These are phyloP conservation scores for Ormyrus pomaceus DNA, from an alignment of 2,888 invertebrate species.

Conservation along the genomic window DNA sequence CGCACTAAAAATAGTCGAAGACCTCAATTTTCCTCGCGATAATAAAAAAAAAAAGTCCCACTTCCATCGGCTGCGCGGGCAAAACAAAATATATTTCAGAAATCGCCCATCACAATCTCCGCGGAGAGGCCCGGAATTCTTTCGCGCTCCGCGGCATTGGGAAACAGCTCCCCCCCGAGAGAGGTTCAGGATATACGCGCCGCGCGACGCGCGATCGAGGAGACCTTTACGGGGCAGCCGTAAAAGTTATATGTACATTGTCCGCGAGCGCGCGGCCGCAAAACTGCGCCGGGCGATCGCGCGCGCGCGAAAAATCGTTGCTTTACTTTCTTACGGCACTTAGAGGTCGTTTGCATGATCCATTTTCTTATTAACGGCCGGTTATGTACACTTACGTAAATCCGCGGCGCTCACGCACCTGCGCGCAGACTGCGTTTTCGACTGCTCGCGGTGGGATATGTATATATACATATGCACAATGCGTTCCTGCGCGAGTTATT, in stretches of 20 bases:
- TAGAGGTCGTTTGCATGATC: conserved; percentile 29
- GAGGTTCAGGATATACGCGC: background rate
- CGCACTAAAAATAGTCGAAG: background rate
- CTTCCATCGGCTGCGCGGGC: no score
- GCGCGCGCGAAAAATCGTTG: background rate
- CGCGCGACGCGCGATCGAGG: background rate
- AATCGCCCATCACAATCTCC: background rate
- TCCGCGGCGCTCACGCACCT: conserved; percentile 12
- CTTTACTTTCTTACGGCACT: conserved; percentile 12
- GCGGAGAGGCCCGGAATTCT: no score
- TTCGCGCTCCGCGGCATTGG: no score
- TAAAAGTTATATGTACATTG: conserved; percentile 22
- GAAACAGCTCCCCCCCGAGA: no score
- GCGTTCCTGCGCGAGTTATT: no score
- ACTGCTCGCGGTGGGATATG: no score
- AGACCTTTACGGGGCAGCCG: background rate
- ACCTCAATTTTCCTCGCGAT: no score
- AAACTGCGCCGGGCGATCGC: background rate
- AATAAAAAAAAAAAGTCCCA: background rate
- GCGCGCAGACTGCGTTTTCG: no score
- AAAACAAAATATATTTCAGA: background rate
- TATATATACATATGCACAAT: no score
- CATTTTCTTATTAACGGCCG: conserved; percentile 32
- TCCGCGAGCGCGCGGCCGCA: background rate
- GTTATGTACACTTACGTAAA: conserved; percentile 34